These are phyloP conservation scores for Mimas tiliae DNA, from an alignment of 2,888 invertebrate genomes.

Conservation along the genomic window DNA sequence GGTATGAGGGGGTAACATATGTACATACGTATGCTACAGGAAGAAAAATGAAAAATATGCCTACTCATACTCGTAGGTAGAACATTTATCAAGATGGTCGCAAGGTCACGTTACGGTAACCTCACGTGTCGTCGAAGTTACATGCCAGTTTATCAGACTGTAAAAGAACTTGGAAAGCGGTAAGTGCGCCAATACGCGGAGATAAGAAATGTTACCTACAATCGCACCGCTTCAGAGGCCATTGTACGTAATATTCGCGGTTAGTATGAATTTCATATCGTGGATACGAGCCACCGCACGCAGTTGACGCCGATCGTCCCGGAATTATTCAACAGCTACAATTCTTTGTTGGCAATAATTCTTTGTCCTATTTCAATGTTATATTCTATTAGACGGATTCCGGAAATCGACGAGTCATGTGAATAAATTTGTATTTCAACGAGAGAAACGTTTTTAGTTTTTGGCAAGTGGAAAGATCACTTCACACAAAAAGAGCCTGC, in stretches of 20 bases:
- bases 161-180: slow-evolving; percentile 49
- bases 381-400: slow-evolving; percentile 12
- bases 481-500: slow-evolving; percentile 13
- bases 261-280: slow-evolving; percentile 62
- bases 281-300: slow-evolving; percentile 35
- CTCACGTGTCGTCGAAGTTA: slow-evolving; percentile 20
- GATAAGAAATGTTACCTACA: slow-evolving; percentile 71
- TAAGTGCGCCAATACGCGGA: slow-evolving; percentile 65
- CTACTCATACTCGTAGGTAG: no score
- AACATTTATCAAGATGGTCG: slow-evolving; percentile 12
- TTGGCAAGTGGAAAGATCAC: slow-evolving; percentile 18
- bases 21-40: background rate
- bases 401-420: background rate
- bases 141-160: slow-evolving; percentile 22
- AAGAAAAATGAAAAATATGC: background rate
- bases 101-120: slow-evolving; percentile 24
- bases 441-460: slow-evolving; percentile 16
- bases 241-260: slow-evolving; percentile 57
- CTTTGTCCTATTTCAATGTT: slow-evolving; percentile 29
- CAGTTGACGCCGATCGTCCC: slow-evolving; percentile 39
- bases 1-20: no score
- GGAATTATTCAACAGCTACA: slow-evolving; percentile 52
- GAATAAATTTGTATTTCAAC: slow-evolving; percentile 15
- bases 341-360: slow-evolving; percentile 42
- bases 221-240: slow-evolving; percentile 57